Evolutionary conservation across 2,797 vertebrate species (phyloP), one percentile per base, ranked within the genome.

Genomic region (Poeciliopsis infans): DNA sequence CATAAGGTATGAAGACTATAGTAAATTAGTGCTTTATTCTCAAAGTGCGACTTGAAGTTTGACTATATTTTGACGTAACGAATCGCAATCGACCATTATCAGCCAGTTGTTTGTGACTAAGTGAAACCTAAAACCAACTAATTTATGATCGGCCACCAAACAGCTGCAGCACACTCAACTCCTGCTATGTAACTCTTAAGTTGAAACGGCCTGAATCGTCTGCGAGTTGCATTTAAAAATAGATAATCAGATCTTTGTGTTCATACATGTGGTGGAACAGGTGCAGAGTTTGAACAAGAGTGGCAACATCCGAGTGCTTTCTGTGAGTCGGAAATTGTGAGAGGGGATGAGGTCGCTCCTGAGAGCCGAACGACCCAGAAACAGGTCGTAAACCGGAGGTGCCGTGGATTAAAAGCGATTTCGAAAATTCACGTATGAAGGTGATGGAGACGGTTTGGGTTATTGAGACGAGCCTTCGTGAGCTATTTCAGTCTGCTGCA

Each of bases 341-440:
- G 87, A 91, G 89, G 89, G 87, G 87, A 94, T 72, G 68, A 90
- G 93, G 94, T 94, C 90, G 57, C 79, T 86, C 79, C 89, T 81
- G 81, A 13, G 78, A 87, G 88, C 71, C 39, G 74, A 80, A 88
- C 86, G 80, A 78, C 89, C 85, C 55, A 83, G 89, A 89, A 92
- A 89, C 81, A 0, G 70, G 88, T 94, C 94, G 83, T 94, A 94
- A 94, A 94, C 82, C 75, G 7, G 82, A 88, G 88, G 83, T 91
- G 80, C 83, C 15, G 3, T 0, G 31, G 79, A 80, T 83, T 57
- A 72, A 74, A 79, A 86, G 75, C 89, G 87, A 91, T 78, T 84
- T 83, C 79, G 79, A 72, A 93, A 91, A 91, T 93, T 88, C 94
- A 95, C 91, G 92, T 94, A 90, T 90, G 87, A 85, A 75, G 76